A percentile compares a stretch with the other conserved stretches of the same genome.
Evolutionary conservation across 2,888 invertebrate species (phyloP).

Genomic region (Autographa gamma): DNA sequence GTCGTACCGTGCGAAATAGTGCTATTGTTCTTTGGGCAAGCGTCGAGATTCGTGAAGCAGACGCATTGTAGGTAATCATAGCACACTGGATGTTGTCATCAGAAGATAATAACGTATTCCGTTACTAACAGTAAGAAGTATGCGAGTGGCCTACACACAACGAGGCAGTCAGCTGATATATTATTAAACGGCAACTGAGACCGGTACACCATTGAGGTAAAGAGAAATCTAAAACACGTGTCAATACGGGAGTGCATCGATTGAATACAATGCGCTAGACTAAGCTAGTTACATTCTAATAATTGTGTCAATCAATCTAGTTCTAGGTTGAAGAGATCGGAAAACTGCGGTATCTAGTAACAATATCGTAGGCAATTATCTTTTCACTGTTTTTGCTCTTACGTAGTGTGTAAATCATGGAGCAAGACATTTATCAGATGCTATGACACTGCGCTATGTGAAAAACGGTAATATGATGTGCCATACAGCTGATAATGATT

Average conservation of each 20-base stretch:
- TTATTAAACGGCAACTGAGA: slow-evolving; percentile 71
- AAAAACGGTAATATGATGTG: slow-evolving; percentile 3
- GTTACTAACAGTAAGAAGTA: slow-evolving; percentile 80
- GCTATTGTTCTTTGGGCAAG: slow-evolving; percentile 46
- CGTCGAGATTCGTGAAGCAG: slow-evolving; percentile 38
- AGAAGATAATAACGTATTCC: slow-evolving; percentile 77
- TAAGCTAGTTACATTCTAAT: slow-evolving; percentile 35
- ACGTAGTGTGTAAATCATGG: not conserved
- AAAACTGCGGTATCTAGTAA: slow-evolving; percentile 13
- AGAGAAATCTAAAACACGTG: slow-evolving; percentile 70
- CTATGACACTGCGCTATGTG: not conserved
- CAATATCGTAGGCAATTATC: slow-evolving; percentile 8
- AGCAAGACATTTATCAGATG: not conserved
- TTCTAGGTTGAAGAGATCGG: slow-evolving; percentile 43
- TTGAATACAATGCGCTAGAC: slow-evolving; percentile 65
- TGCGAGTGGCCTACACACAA: slow-evolving; percentile 72
- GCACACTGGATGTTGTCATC: slow-evolving; percentile 65
- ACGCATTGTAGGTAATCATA: slow-evolving; percentile 33
- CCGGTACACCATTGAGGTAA: slow-evolving; percentile 76
- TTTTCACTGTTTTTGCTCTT: slow-evolving; percentile 9
- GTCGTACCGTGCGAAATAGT: slow-evolving; percentile 41
- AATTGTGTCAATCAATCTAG: slow-evolving; percentile 50
- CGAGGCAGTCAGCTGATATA: slow-evolving; percentile 70
- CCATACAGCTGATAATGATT: not conserved
- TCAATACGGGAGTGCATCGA: slow-evolving; percentile 61